Base-by-base conservation (phyloP, 2,888 invertebrate species). In the Ophion costatus region DNA sequence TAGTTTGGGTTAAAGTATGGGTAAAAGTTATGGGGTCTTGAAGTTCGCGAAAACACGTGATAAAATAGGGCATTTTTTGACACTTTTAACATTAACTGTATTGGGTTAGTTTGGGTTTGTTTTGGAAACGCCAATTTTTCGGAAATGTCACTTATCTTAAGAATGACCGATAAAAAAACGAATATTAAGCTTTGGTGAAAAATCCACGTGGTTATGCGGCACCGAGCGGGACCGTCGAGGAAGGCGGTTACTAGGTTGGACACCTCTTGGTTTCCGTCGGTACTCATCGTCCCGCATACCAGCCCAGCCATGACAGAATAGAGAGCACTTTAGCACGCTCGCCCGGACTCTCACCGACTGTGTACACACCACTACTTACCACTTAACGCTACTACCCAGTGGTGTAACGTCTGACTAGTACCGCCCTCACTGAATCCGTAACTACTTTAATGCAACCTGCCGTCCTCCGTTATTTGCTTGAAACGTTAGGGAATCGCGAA, bases 181-280 rank as follows among this genome's bases (percentile, higher is more conserved):
- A 29, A 29, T 29, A 29, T 29, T 29, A 29, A 29, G 29, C n/a
- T n/a, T 71, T 51, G 59, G 61, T 67, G 51, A 63, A 76, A 66
- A 57, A 73, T 17, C 24, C 71, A 59, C 20, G 73, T 64, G 57
- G 14, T n/a, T 42, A 9, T 2, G 45, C 42, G 45, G 56, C 9
- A 57, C 79, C 84, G 78, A 82, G 82, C 66, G 73, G 45, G 77
- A 78, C 20, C 59, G 61, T 33, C 82, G 83, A 86, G 87, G 89
- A 92, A 92, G 90, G 90, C 91, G 90, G 91, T 92, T 92, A 91
- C 91, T 91, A 92, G 91, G 92, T 92, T 92, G 92, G 90, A 89
- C 90, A 90, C 89, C 89, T 90, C 91, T 91, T 90, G 87, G 87
- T 89, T 91, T 90, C 89, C 88, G 87, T 88, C 87, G 88, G 86